These are phyloP conservation scores for Drosophila equinoxialis DNA, from an alignment of 1,140 invertebrate species.

Conservation along the genomic window DNA sequence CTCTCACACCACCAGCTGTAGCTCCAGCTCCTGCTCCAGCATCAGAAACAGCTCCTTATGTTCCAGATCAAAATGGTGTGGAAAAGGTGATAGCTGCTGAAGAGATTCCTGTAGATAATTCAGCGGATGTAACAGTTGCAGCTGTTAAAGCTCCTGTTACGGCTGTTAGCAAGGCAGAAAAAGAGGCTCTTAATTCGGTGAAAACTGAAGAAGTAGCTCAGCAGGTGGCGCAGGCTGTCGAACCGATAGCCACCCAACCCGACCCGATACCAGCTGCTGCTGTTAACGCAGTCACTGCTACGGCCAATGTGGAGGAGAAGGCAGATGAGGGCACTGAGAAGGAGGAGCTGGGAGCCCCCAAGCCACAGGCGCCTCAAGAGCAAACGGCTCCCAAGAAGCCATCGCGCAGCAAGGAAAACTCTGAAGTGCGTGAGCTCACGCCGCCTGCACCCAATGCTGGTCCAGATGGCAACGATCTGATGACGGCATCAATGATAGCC, in stretches of 20 bases:
- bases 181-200: slow-evolving; percentile 78
- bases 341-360: slow-evolving; percentile 47
- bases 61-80: slow-evolving; percentile 54
- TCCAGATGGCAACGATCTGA: slow-evolving; percentile 61
- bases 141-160: slow-evolving; percentile 9
- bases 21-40: no score
- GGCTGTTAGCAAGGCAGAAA: slow-evolving; percentile 77
- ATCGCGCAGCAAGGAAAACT: slow-evolving; percentile 78
- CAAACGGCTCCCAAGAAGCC: slow-evolving; percentile 45
- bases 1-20: slow-evolving; percentile 16
- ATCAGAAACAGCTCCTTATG: background rate
- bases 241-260: background rate
- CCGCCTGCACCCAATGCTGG: slow-evolving; percentile 48
- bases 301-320: slow-evolving; percentile 65
- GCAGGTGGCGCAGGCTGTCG: slow-evolving; percentile 23
- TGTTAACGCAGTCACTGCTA: slow-evolving; percentile 40
- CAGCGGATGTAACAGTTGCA: slow-evolving; percentile 17
- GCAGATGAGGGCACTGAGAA: slow-evolving; percentile 83
- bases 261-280: slow-evolving; percentile 27
- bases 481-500: slow-evolving; percentile 87
- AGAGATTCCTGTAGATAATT: slow-evolving; percentile 26
- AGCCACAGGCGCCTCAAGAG: slow-evolving; percentile 21
- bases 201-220: slow-evolving; percentile 75
- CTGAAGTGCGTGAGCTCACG: slow-evolving; percentile 72
- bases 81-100: slow-evolving; percentile 41